Evolutionary conservation across 1,140 invertebrate genomes (phyloP).

Genomic region (Chironomus tepperi): DNA sequence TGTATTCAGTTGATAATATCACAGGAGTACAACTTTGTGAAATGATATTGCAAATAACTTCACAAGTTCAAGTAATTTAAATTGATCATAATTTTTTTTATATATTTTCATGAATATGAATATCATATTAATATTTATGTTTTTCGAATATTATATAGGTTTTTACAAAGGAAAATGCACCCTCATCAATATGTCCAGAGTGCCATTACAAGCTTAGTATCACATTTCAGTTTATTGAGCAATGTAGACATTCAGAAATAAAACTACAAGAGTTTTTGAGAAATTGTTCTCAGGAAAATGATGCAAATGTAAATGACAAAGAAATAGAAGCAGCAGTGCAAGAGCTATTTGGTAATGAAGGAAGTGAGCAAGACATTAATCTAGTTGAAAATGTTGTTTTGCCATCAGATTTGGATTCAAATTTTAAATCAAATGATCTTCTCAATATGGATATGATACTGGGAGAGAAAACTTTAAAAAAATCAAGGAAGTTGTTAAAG

Average conservation of each 20-base stretch:
- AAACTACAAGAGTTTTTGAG: neutral
- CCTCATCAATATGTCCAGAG: neutral
- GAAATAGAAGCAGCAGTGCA: neutral
- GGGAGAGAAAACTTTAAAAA: neutral
- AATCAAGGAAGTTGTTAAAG: neutral
- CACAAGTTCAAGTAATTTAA: neutral
- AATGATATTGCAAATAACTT: neutral
- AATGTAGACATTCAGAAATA: neutral
- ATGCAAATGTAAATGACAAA: neutral
- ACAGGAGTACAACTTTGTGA: neutral
- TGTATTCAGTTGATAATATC: neutral
- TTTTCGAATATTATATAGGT: no score
- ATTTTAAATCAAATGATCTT: neutral
- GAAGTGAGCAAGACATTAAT: slow-evolving; percentile 1
- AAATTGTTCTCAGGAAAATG: neutral
- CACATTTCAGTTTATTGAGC: neutral
- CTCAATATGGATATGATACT: slow-evolving; percentile 9
- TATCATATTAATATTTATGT: no score
- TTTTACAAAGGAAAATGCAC: slow-evolving; percentile 5
- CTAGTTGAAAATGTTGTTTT: neutral
- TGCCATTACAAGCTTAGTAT: neutral
- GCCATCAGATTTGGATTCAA: neutral
- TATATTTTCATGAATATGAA: neutral
- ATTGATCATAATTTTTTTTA: neutral
- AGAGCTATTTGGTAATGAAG: slow-evolving; percentile 19